These are phyloP conservation scores for Euwallacea fornicatus DNA, from an alignment of 1,140 invertebrate genomes.

Conservation along the genomic window DNA sequence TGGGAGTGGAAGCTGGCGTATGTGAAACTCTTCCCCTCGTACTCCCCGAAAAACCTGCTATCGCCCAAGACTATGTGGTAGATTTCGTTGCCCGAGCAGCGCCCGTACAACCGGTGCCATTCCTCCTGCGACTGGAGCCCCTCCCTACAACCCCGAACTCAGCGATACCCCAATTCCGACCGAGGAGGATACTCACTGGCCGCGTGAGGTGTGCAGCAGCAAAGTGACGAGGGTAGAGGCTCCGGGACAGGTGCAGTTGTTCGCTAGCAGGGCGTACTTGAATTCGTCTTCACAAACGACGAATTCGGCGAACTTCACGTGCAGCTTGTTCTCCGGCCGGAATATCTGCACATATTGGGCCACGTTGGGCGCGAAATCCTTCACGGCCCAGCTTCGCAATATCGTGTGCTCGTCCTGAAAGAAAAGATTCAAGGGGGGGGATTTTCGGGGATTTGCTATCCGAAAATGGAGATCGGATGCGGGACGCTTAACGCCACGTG, in stretches of 20 bases:
- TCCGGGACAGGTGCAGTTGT: conserved; percentile 97
- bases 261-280: conserved; percentile 94
- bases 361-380: conserved; percentile 94
- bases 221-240: conserved; percentile 95
- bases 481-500: neutral
- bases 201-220: conserved; percentile 91
- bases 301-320: conserved; percentile 97
- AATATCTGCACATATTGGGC: conserved; percentile 99
- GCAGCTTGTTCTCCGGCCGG: conserved; percentile 95
- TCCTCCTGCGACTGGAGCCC: conserved; percentile 95
- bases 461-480: too few species aligned
- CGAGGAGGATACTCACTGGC: conserved; percentile 76
- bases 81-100: conserved; percentile 98
- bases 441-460: too few species aligned
- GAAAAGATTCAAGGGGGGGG: neutral
- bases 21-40: conserved; percentile 97
- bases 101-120: conserved; percentile 95
- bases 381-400: conserved; percentile 95
- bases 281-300: conserved; percentile 98
- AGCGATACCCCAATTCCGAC: neutral
- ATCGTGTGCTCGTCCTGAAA: conserved; percentile 67
- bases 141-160: conserved; percentile 66
- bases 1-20: conserved; percentile 98
- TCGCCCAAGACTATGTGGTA: conserved; percentile 95
- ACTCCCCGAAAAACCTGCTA: conserved; percentile 96